Conservation (phyloP, 2,888 invertebrate genomes). For the Tuta absoluta region DNA sequence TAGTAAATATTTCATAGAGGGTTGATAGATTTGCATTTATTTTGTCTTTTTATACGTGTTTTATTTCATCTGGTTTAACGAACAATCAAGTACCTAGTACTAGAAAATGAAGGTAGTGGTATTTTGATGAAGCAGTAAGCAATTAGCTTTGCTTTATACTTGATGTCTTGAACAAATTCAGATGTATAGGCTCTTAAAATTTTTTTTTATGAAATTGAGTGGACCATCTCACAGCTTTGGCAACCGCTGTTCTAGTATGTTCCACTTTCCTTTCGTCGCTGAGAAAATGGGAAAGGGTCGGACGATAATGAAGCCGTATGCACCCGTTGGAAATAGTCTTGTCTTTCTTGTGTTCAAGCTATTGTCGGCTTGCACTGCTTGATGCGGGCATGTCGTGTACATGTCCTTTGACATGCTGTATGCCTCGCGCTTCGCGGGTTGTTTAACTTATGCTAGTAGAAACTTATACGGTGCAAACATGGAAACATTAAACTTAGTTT, state of each 20-base stretch:
- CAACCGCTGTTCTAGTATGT: constrained; percentile 29
- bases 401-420: constrained; percentile 14
- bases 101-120: no score
- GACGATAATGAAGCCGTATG: constrained; percentile 63
- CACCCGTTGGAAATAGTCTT: constrained; percentile 39
- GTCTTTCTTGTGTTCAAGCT: background rate
- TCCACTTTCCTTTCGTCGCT: constrained; percentile 50
- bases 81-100: no score
- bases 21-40: no score
- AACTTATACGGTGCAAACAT: background rate
- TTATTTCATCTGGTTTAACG: no score
- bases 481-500: background rate
- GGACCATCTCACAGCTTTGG: no score
- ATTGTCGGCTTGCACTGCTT: constrained; percentile 38
- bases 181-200: no score
- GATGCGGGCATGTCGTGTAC: background rate
- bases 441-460: background rate
- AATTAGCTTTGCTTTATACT: no score
- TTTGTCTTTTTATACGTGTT: no score
- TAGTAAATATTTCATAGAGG: no score
- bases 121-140: no score
- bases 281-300: constrained; percentile 59
- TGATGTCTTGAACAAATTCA: no score
- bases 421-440: background rate
- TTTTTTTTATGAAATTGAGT: no score